A percentile compares a stretch with the other conserved stretches of the same genome.
Conservation (phyloP, 2,113 vertebrate genomes). For the Columbina picui region DNA sequence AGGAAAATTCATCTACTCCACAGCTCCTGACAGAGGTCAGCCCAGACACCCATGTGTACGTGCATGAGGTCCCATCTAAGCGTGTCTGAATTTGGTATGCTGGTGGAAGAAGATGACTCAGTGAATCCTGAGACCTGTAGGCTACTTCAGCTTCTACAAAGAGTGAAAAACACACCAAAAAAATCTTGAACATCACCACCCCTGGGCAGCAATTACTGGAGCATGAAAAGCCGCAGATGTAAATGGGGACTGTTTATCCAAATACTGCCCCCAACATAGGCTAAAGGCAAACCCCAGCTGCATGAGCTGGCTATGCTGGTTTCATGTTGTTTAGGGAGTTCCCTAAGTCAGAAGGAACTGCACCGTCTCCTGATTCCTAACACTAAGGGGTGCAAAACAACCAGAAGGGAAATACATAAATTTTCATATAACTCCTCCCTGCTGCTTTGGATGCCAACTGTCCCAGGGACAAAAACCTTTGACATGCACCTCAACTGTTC, state of each 20-base stretch:
- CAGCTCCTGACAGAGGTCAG: conserved; percentile 13
- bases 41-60: not conserved
- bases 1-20: not conserved
- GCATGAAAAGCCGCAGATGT: conserved; percentile 35
- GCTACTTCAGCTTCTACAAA: not conserved
- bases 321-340: not conserved
- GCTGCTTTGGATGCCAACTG: not conserved
- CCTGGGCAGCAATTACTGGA: conserved; percentile 16
- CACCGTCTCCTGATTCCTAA: not conserved
- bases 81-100: not conserved
- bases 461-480: not conserved
- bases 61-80: not conserved
- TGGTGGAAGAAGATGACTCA: conserved; percentile 8
- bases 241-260: conserved; percentile 11
- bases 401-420: not conserved
- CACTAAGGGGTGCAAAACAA: not conserved
- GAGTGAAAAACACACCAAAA: not conserved
- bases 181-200: not conserved
- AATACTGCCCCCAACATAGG: not conserved
- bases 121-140: not conserved
- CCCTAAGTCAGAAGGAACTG: not conserved
- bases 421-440: not conserved
- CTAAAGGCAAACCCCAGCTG: not conserved
- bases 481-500: too few species aligned
- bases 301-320: not conserved